Evolutionary conservation across 2,113 vertebrate species (phyloP), one percentile per base, ranked within the genome.

Genomic region (Stomatorhinus ivindoensis): DNA sequence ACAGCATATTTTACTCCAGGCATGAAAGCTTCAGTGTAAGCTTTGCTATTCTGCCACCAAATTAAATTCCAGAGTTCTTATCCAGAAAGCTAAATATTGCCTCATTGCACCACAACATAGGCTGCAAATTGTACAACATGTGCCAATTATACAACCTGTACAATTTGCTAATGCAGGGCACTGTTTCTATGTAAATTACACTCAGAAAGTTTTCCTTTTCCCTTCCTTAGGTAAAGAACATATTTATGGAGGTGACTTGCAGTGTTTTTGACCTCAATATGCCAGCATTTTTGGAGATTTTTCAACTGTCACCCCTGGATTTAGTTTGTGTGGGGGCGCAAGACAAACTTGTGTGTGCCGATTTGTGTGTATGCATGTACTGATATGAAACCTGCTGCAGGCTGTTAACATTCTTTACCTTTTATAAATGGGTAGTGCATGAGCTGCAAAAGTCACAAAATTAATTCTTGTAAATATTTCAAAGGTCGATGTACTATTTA

Each of bases 401-500:
- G 61, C 61, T 69, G 61, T 69, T 69, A 69, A 69, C 61, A 27
- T 47, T 47, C 48, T 86, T 31, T 47, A 48, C 44, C 44, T 50
- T 47, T 48, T 48, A 48, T 27, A 87, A 87, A 53, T 53, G 19
- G 24, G 3, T 53, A 35, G n/a, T 53, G 31, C 48, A 35, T 19
- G 5, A 55, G 50, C 48, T 53, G 24, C 27, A 80, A 53, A 51
- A 35, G 48, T 53, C 85, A 53, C 48, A 51, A 73, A 55, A 69
- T 69, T 86, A 39, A 58, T 86, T 61, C 53, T 61, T 61, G 17
- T 58, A 58, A 89, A 85, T 89, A 86, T 86, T 89, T 89, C 58
- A 89, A 86, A 89, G 83, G 53, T 89, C 89, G 69, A 44, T 83
- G 86, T 86, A 89, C 31, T 86, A 19, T 21, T 48, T 51, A 86